Conservation (phyloP, 2,113 vertebrate species). For the Abramis brama region DNA sequence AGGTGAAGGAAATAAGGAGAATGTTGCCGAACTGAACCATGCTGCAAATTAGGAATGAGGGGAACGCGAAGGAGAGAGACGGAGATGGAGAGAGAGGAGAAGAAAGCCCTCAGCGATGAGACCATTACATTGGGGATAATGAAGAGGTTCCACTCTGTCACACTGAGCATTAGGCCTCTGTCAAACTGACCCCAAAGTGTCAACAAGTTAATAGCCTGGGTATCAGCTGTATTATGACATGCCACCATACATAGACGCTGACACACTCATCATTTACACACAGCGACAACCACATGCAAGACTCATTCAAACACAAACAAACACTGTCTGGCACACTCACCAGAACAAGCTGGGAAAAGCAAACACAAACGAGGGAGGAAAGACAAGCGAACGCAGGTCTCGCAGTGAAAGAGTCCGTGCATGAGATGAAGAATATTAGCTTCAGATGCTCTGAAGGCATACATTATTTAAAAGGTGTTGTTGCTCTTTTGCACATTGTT, state of each 20-base stretch:
- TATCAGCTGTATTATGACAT: constrained; percentile 71
- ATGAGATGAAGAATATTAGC: not conserved
- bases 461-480: constrained; percentile 30
- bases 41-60: constrained; percentile 46
- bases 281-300: constrained; percentile 50
- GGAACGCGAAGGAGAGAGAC: constrained; percentile 10
- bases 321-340: constrained; percentile 13
- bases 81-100: constrained; percentile 49
- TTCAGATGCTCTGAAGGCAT: constrained; percentile 13
- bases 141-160: constrained; percentile 84
- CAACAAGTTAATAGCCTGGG: constrained; percentile 83
- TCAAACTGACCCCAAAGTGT: constrained; percentile 82
- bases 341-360: not conserved
- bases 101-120: constrained; percentile 74
- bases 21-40: constrained; percentile 34
- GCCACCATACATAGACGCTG: constrained; percentile 65
- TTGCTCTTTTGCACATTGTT: constrained; percentile 42
- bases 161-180: constrained; percentile 79
- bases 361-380: not conserved
- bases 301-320: constrained; percentile 58
- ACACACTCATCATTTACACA: constrained; percentile 72
- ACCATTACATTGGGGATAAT: constrained; percentile 79
- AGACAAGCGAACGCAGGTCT: constrained; percentile 30
- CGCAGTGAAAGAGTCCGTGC: not conserved
- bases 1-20: constrained; percentile 46